phyloP scores from a whole-genome alignment of 1,140 invertebrate genomes.

The Ceratoteleas bidentatus region DNA sequence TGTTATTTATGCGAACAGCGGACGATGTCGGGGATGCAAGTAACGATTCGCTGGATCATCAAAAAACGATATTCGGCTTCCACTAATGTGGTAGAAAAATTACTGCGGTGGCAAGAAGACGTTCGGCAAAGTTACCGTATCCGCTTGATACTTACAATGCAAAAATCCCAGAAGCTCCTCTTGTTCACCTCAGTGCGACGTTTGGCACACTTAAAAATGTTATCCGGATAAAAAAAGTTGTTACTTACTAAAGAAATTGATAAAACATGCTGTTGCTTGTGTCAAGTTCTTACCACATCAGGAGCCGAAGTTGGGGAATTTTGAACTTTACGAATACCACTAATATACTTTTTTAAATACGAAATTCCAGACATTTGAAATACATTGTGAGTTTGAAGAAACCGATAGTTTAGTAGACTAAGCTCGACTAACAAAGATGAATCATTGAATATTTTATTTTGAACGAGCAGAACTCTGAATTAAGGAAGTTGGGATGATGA shows the following conservation, averaged over 20 bases:
- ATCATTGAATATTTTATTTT: too few relatives aligned
- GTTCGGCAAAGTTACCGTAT: not conserved
- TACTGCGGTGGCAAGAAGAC: not conserved
- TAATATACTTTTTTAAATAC: too few relatives aligned
- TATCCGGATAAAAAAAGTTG: conserved; percentile 8
- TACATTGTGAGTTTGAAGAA: too few relatives aligned
- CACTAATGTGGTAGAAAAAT: not conserved
- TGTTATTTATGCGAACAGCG: conserved; percentile 18
- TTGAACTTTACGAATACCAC: too few relatives aligned
- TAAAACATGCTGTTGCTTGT: conserved; percentile 1
- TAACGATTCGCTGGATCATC: not conserved
- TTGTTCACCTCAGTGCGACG: not conserved
- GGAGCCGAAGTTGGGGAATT: not conserved
- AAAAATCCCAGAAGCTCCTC: too few relatives aligned
- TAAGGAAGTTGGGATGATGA: not conserved
- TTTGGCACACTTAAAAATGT: not conserved
- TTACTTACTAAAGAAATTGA: conserved; percentile 5
- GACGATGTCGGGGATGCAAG: not conserved
- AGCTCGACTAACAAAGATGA: too few relatives aligned
- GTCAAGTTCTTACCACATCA: conserved; percentile 5
- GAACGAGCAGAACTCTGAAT: not conserved
- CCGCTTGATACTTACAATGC: too few relatives aligned
- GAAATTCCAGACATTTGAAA: too few relatives aligned
- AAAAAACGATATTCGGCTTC: too few relatives aligned
- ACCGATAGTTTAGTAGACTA: too few relatives aligned